Conservation (phyloP, 2,888 invertebrate genomes). For the Reticulitermes lucifugus region DNA sequence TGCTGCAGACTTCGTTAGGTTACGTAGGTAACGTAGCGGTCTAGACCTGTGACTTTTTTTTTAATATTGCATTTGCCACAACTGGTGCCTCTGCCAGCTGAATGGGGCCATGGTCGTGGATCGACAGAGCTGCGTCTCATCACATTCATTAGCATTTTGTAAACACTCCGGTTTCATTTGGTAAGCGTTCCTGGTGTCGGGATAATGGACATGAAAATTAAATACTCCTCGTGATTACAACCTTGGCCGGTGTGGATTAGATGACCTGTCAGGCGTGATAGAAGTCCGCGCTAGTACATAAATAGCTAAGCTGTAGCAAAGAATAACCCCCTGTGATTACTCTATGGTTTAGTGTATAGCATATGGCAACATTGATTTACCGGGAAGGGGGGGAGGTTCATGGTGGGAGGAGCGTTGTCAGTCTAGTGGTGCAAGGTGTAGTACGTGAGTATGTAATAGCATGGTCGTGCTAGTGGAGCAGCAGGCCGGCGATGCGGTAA, state of each 20-base stretch:
- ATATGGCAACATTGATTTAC: constrained; percentile 11
- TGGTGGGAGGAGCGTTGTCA: constrained; percentile 33
- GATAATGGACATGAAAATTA: not conserved
- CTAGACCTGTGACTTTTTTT: no score
- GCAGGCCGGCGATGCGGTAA: constrained; percentile 58
- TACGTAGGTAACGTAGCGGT: no score
- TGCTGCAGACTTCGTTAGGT: no score
- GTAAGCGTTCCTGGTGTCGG: not conserved
- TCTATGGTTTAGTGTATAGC: not conserved
- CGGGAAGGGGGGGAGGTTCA: not conserved
- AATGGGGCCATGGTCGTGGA: not conserved
- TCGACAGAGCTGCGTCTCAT: not conserved
- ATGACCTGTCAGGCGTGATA: not conserved
- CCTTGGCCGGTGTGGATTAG: not conserved
- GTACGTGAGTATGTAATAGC: constrained; percentile 54
- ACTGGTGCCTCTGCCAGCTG: no score
- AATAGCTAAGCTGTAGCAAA: constrained; percentile 2
- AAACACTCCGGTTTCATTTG: not conserved
- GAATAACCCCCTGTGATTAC: not conserved
- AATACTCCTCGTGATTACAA: not conserved
- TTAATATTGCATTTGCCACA: no score
- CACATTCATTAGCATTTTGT: not conserved
- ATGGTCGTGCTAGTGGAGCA: constrained; percentile 53
- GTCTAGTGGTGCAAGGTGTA: not conserved
- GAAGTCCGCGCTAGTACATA: not conserved